phyloP scores from a whole-genome alignment of 2,797 vertebrate genomes.

The Masticophis lateralis region DNA sequence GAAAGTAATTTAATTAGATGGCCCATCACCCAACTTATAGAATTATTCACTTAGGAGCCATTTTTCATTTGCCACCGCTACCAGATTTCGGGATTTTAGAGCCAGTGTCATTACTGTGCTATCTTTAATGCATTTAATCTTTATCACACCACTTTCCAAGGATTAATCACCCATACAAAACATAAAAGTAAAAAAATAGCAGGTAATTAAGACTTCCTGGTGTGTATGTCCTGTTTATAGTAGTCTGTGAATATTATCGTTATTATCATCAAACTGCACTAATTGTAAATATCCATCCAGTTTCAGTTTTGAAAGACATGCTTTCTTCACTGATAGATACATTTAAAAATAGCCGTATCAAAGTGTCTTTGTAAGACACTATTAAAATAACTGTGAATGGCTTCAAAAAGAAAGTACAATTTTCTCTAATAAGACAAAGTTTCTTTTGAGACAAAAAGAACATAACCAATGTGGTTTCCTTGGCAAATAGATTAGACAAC shows the following conservation, averaged over 20 bases:
- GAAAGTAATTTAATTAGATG: slow-evolving; percentile 32
- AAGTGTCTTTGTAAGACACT: neutral
- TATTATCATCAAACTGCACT: neutral
- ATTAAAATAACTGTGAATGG: neutral
- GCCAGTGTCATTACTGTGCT: slow-evolving; percentile 21
- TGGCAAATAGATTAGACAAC: neutral
- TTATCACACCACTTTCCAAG: slow-evolving; percentile 17
- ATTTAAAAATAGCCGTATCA: neutral
- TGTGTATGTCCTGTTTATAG: neutral
- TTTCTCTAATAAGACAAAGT: neutral
- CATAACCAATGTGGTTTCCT: neutral
- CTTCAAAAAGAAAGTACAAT: neutral
- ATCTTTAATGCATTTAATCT: slow-evolving; percentile 26
- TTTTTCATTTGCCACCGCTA: slow-evolving; percentile 22
- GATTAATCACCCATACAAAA: slow-evolving; percentile 26
- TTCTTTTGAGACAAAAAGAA: neutral
- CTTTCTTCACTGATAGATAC: neutral
- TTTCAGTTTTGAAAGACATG: neutral
- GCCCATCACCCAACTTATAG: slow-evolving; percentile 24
- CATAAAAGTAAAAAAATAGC: slow-evolving; percentile 22
- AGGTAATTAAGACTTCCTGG: neutral
- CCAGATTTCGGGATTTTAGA: slow-evolving; percentile 28
- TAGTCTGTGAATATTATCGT: neutral
- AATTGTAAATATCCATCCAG: neutral
- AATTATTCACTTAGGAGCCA: slow-evolving; percentile 24